Evolutionary conservation across 2,888 invertebrate species (phyloP).

Genomic region (Alloscopus bannaensis): DNA sequence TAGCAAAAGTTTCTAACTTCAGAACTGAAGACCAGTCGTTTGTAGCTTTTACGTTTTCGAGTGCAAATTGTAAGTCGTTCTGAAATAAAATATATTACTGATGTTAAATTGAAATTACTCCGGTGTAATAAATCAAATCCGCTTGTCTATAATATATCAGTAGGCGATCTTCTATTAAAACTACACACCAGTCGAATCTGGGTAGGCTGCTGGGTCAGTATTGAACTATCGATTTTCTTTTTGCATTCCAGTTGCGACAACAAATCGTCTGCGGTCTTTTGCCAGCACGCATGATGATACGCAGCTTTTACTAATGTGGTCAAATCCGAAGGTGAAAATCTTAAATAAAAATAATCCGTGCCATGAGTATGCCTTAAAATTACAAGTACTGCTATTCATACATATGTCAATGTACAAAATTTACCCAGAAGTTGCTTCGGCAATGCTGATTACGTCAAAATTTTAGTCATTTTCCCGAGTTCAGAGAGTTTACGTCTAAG

Average conservation of each 20-base stretch:
- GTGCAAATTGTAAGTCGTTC: background rate
- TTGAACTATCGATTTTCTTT: too few relatives aligned
- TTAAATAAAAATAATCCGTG: background rate
- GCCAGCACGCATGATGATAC: background rate
- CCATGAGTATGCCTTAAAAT: too few relatives aligned
- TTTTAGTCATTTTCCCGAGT: background rate
- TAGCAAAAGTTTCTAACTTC: background rate
- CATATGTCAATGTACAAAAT: background rate
- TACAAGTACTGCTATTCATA: too few relatives aligned
- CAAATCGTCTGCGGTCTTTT: background rate
- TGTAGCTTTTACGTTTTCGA: background rate
- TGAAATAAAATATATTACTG: background rate
- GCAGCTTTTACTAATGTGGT: background rate
- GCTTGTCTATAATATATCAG: too few relatives aligned
- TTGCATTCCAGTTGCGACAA: background rate
- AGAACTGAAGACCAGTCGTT: background rate
- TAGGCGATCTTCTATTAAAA: too few relatives aligned
- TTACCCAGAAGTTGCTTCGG: background rate
- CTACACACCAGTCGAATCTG: too few relatives aligned
- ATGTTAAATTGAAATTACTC: background rate
- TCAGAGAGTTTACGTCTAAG: background rate
- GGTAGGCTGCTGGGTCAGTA: too few relatives aligned
- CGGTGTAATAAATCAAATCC: background rate
- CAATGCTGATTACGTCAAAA: background rate
- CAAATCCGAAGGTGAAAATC: background rate